A percentile compares a stretch with the other conserved stretches of the same genome.
phyloP scores from a whole-genome alignment of 2,797 vertebrate species.

The Aeoliscus strigatus region DNA sequence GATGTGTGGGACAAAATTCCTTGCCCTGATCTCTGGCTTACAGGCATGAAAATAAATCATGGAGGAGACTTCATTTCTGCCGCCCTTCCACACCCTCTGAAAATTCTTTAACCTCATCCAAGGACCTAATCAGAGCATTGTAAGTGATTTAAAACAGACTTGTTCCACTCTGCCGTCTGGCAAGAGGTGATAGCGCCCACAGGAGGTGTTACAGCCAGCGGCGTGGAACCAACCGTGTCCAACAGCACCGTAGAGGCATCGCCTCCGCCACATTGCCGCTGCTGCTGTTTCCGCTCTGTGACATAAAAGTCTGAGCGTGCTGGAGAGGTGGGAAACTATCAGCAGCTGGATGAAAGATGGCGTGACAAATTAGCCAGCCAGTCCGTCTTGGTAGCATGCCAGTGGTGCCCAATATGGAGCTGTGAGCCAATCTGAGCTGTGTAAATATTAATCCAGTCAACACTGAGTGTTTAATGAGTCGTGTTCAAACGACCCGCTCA shows the following conservation, averaged over 20 bases:
- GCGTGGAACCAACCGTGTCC: slow-evolving; percentile 36
- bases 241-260: slow-evolving; percentile 31
- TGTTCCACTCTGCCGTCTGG: slow-evolving; percentile 28
- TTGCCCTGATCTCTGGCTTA: too few species aligned
- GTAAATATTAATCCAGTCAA: too few species aligned
- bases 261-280: not conserved
- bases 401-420: too few species aligned
- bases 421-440: too few species aligned
- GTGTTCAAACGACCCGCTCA: too few species aligned
- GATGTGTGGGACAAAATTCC: too few species aligned
- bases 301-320: not conserved
- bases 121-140: slow-evolving; percentile 28
- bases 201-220: slow-evolving; percentile 29
- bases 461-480: too few species aligned
- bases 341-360: slow-evolving; percentile 24
- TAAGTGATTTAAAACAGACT: slow-evolving; percentile 36
- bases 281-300: too few species aligned
- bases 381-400: too few species aligned
- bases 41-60: not conserved
- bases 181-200: slow-evolving; percentile 24
- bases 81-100: slow-evolving; percentile 28
- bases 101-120: slow-evolving; percentile 31
- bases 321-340: slow-evolving; percentile 7
- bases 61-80: slow-evolving; percentile 15
- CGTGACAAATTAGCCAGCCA: slow-evolving; percentile 22